These are phyloP conservation scores for Catostylus mosaicus DNA, from an alignment of 30 jellyfish, hydroid and myxozoan species.

Conservation along the genomic window DNA sequence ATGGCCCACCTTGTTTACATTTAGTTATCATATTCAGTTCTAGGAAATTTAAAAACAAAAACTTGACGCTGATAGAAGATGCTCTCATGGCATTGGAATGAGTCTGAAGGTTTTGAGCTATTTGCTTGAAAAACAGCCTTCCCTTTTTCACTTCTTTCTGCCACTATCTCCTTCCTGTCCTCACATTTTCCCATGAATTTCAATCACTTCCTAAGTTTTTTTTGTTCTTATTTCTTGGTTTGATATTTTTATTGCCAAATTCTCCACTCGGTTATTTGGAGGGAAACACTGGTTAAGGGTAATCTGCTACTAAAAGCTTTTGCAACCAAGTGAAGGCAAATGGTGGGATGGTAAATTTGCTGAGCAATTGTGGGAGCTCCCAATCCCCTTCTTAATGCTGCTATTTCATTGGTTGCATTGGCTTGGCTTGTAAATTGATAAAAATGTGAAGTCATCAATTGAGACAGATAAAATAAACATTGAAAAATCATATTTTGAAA, in stretches of 20 bases:
- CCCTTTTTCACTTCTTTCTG: slow-evolving; percentile 73
- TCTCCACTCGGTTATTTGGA: slow-evolving; percentile 23
- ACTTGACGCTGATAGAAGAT: slow-evolving; percentile 70
- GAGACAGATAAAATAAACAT: not conserved
- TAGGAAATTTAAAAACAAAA: slow-evolving; percentile 61
- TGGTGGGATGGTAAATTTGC: too few species aligned
- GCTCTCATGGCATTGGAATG: slow-evolving; percentile 74
- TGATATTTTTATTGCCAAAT: slow-evolving; percentile 61
- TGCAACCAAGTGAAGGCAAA: too few species aligned
- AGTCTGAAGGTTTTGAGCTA: slow-evolving; percentile 82
- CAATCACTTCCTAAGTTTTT: slow-evolving; percentile 28
- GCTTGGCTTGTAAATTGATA: not conserved
- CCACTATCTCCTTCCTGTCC: slow-evolving; percentile 80
- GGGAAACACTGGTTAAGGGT: not conserved
- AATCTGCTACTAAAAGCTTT: not conserved
- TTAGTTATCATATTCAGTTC: slow-evolving; percentile 82
- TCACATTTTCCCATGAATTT: slow-evolving; percentile 59
- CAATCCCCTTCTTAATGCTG: too few species aligned
- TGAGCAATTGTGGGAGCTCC: too few species aligned
- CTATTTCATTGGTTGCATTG: not conserved
- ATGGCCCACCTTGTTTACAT: slow-evolving; percentile 60
- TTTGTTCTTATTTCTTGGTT: slow-evolving; percentile 42
- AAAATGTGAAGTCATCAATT: slow-evolving; percentile 9
- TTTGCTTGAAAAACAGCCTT: slow-evolving; percentile 83
- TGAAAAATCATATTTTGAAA: not conserved